Evolutionary conservation across 2,888 invertebrate genomes (phyloP), one percentile per base, ranked within the genome.

Genomic region (Eupithecia centaureata): DNA sequence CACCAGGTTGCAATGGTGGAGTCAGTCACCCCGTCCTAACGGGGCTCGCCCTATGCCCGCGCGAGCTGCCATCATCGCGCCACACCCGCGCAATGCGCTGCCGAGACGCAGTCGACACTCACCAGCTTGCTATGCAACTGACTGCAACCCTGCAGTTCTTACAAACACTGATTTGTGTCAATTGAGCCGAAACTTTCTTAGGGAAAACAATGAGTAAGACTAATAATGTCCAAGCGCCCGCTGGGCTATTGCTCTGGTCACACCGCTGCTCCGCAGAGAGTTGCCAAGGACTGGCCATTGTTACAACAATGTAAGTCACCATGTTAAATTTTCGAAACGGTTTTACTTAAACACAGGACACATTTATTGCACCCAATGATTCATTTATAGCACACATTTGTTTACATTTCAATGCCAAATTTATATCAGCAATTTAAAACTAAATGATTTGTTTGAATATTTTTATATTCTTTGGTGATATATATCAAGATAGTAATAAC

Each of bases 11-110:
- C 90, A 90, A 85, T 87, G 88, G 82, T 86, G 81, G 84, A 89
- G 92, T 92, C 92, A 92, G 86, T 92, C 92, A 92, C 92, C 92
- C 87, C 92, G 86, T 84, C 86, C 87, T 92, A 92, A 92, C 92
- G 92, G 92, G 89, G 86, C 88, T 89, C 88, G 92, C 91, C 92
- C 92, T 92, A 89, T 86, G 90, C 83, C 88, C 85, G 86, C 80
- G 82, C 81, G 79, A 73, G 79, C 83, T 85, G 86, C 86, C 89
- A 88, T 89, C 91, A 88, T 57, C 88, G 89, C 87, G 86, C 86
- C 87, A 84, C 88, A 85, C 58, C 89, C 89, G 86, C 87, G 84
- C 81, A 82, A 81, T 81, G 84, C 87, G 5, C 42, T 42, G 42
- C 10, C 42, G 42, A 18, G 10, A 52, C 27, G 15, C 13, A 52